A percentile compares a stretch with the other conserved stretches of the same genome.
phyloP scores from a whole-genome alignment of 1,140 invertebrate species.

The Hyles vespertilio region DNA sequence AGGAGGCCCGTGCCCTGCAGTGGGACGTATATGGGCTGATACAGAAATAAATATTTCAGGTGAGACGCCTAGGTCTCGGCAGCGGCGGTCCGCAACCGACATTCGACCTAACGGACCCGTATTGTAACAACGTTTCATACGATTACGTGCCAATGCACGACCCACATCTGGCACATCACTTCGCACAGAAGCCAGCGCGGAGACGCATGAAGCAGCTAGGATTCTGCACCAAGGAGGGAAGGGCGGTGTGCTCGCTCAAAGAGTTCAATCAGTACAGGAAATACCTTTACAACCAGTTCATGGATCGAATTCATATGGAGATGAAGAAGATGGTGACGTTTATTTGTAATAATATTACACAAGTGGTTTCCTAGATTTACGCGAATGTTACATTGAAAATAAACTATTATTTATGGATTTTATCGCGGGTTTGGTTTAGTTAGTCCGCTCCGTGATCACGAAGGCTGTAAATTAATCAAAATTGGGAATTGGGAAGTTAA shows the following conservation, averaged over 20 bases:
- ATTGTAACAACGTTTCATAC: constrained; percentile 64
- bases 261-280: constrained; percentile 69
- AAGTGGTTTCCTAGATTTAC: too few relatives aligned
- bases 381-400: too few relatives aligned
- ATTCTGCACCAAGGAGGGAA: constrained; percentile 50
- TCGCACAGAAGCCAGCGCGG: constrained; percentile 46
- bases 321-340: constrained; percentile 50
- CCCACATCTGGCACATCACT: constrained; percentile 60
- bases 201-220: constrained; percentile 53
- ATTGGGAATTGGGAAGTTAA: too few relatives aligned
- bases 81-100: constrained; percentile 35
- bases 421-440: too few relatives aligned
- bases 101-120: constrained; percentile 61
- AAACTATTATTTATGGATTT: too few relatives aligned
- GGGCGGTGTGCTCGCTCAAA: constrained; percentile 59
- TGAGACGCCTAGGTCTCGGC: constrained; percentile 54
- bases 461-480: too few relatives aligned
- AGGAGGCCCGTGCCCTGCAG: too few relatives aligned
- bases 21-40: too few relatives aligned
- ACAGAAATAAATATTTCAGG: constrained; percentile 27
- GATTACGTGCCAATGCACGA: constrained; percentile 68
- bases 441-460: too few relatives aligned
- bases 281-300: constrained; percentile 61
- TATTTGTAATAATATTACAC: neutral
- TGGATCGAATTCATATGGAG: constrained; percentile 60